Evolutionary conservation across 2,888 invertebrate species (phyloP), one percentile per base, ranked within the genome.

Genomic region (Amiota minor): DNA sequence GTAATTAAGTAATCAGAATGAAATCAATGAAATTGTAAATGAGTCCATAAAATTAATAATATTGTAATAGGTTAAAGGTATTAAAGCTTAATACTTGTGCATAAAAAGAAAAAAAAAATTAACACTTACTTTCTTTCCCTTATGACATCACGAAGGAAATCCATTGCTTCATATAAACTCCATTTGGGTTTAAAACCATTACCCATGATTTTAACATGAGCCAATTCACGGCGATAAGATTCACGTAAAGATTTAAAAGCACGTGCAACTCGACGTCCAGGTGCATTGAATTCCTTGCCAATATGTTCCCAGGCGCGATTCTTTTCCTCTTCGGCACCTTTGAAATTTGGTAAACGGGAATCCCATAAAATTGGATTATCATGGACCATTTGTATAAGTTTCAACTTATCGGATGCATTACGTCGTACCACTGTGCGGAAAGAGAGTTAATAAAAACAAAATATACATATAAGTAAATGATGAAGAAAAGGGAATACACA

Each of bases 381-480:
- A 72, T 89, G 89, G 23, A 89, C 89, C 89, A 89, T 89, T 78
- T 88, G 89, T 72, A 89, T 89, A 53, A 89, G 86, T 77, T 88
- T 89, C 45, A 89, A 76, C 74, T 89, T 89, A 77, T 89, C 89
- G 74, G 89, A 88, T 59, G 89, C 89, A 77, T 89, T 89, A 45
- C 89, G 89, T 20, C 89, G 88, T 75, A 89, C 89, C 86, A 89
- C 89, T 89, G 82, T 72, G 49, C 18, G 59, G 11, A 2, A 50
- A 2, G n/a, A n/a, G 11, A 50, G 53, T 9, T 35, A 35, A n/a
- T 50, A 10, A 0, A n/a, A n/a, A 49, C 9, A 10, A 10, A 14
- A 35, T 46, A 70, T 8, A 72, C 47, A 61, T 2, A n/a, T n/a
- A n/a, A n/a, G n/a, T n/a, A n/a, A 2, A 10, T 50, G 11, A n/a